phyloP scores from a whole-genome alignment of 2,797 vertebrate species.

The Eidolon dupreanum region DNA sequence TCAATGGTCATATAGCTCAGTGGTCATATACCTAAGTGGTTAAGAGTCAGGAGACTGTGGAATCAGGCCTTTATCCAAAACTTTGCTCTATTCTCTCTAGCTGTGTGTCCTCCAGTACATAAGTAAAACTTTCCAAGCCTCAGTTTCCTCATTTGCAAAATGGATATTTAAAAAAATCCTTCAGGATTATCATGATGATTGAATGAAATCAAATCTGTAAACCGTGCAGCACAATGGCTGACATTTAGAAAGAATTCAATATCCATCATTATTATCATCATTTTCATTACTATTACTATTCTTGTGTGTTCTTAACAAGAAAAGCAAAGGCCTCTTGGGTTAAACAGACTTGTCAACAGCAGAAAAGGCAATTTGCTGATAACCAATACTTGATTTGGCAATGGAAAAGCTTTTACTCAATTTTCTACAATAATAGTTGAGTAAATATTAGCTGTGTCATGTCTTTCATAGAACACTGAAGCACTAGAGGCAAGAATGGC shows the following conservation, averaged over 20 bases:
- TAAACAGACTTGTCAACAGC: constrained; percentile 21
- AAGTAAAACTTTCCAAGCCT: neutral
- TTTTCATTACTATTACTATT: neutral
- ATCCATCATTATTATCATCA: neutral
- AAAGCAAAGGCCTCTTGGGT: constrained; percentile 34
- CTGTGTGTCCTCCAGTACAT: neutral
- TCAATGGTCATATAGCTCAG: neutral
- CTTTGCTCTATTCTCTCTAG: neutral
- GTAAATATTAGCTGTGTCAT: neutral
- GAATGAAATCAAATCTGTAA: constrained; percentile 17
- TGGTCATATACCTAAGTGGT: neutral
- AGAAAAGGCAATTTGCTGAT: constrained; percentile 37
- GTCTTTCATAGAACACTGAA: neutral
- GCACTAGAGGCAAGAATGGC: neutral
- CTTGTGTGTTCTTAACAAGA: neutral
- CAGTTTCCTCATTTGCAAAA: constrained; percentile 38
- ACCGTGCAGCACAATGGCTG: neutral
- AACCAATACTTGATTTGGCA: constrained; percentile 68
- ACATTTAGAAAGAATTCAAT: neutral
- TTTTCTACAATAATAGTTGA: constrained; percentile 52
- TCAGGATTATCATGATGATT: neutral
- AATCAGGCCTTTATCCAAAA: neutral
- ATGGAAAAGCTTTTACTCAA: constrained; percentile 42
- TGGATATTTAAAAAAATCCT: neutral
- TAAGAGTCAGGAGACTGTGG: neutral